A percentile compares a stretch with the other conserved stretches of the same genome.
phyloP scores from a whole-genome alignment of 2,113 vertebrate genomes.

The Bubalus kerabau region DNA sequence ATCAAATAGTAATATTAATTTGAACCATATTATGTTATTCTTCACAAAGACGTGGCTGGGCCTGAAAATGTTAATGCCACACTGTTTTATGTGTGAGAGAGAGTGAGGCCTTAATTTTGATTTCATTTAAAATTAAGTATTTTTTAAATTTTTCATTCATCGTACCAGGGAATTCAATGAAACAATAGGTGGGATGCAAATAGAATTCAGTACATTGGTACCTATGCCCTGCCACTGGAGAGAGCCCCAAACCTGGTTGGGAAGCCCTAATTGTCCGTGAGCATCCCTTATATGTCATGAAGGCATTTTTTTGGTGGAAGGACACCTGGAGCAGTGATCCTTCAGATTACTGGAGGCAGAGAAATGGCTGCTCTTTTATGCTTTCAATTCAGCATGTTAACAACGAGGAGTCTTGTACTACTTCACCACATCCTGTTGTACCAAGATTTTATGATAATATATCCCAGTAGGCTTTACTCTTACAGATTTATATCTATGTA shows the following conservation, averaged over 20 bases:
- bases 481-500: background rate
- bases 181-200: background rate
- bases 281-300: background rate
- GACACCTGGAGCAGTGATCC: background rate
- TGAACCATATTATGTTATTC: background rate
- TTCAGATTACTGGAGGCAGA: background rate
- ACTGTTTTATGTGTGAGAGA: slow-evolving; percentile 23
- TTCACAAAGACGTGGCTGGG: slow-evolving; percentile 23
- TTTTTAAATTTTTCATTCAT: slow-evolving; percentile 18
- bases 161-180: slow-evolving; percentile 48
- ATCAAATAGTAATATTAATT: slow-evolving; percentile 19
- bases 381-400: slow-evolving; percentile 25
- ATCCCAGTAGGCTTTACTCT: slow-evolving; percentile 29
- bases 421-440: slow-evolving; percentile 3
- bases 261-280: background rate
- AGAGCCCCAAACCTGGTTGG: background rate
- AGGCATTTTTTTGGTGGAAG: background rate
- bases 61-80: slow-evolving; percentile 61
- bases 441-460: background rate
- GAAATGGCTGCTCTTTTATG: slow-evolving; percentile 19
- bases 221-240: background rate
- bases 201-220: slow-evolving; percentile 19
- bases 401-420: background rate
- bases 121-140: slow-evolving; percentile 55
- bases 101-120: slow-evolving; percentile 67